phyloP scores from a whole-genome alignment of 92 coral and sea anemone genomes.

The Hydrozoanthus gracilis region DNA sequence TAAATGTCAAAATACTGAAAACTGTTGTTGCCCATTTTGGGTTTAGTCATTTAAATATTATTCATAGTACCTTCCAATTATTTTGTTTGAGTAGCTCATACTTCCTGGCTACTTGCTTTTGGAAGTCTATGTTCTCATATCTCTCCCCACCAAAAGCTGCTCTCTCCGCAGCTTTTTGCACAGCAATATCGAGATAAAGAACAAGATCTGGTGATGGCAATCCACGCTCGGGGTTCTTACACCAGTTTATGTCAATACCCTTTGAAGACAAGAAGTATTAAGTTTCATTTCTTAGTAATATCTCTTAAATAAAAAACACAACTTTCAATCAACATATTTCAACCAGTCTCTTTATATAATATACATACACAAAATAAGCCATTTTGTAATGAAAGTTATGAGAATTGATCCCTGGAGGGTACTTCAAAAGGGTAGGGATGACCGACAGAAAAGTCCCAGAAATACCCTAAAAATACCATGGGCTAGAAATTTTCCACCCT shows the following conservation, averaged over 20 bases:
- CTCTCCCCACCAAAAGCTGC: slow-evolving; percentile 91
- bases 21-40: too few species aligned
- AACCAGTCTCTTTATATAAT: too few species aligned
- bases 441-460: too few species aligned
- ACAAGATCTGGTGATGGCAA: slow-evolving; percentile 90
- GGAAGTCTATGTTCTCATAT: slow-evolving; percentile 89
- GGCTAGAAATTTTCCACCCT: too few species aligned
- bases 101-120: slow-evolving; percentile 70
- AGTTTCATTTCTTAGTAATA: neutral
- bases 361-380: too few species aligned
- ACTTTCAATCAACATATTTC: too few species aligned
- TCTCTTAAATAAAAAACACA: too few species aligned
- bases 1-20: too few species aligned
- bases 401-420: too few species aligned
- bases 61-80: slow-evolving; percentile 84
- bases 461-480: too few species aligned
- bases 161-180: slow-evolving; percentile 73
- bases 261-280: slow-evolving; percentile 11
- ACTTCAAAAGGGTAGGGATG: too few species aligned
- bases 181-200: slow-evolving; percentile 85
- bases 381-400: too few species aligned
- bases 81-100: slow-evolving; percentile 66
- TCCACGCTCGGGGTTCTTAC: slow-evolving; percentile 93
- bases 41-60: neutral
- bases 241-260: slow-evolving; percentile 91